phyloP scores from a whole-genome alignment of 2,113 vertebrate genomes.

The Orthonyx spaldingii region DNA sequence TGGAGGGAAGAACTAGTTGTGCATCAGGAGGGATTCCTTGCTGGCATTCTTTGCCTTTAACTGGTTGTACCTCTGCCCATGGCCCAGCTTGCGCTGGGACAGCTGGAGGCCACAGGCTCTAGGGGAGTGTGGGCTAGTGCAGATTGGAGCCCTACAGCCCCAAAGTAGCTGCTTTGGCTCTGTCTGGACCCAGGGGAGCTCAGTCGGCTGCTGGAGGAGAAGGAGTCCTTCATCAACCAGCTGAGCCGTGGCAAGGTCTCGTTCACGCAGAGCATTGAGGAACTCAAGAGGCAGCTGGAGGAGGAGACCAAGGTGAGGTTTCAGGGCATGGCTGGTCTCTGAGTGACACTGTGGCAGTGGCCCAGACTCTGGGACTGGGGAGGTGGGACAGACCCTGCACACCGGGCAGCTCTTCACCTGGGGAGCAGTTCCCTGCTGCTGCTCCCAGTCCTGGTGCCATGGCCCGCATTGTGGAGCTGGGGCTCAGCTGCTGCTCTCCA shows the following conservation, averaged over 20 bases:
- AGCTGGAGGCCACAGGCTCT: neutral
- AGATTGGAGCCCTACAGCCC: neutral
- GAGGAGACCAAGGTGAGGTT: constrained; percentile 87
- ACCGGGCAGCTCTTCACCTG: neutral
- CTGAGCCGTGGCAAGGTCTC: constrained; percentile 85
- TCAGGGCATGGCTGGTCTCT: neutral
- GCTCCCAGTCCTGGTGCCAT: rapidly evolving
- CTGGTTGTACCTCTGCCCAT: neutral
- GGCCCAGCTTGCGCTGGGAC: too few species aligned
- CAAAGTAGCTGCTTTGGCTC: neutral
- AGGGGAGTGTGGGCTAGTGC: too few species aligned
- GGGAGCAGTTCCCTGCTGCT: neutral
- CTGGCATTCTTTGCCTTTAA: neutral
- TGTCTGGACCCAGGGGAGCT: constrained; percentile 77
- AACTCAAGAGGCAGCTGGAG: constrained; percentile 90
- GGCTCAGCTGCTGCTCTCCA: neutral
- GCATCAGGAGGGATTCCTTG: neutral
- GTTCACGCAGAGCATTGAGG: constrained; percentile 84
- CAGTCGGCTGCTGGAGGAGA: constrained; percentile 85
- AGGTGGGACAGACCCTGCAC: neutral
- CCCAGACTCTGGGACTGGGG: neutral
- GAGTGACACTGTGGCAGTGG: neutral
- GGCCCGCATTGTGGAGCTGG: neutral
- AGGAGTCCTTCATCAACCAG: constrained; percentile 85
- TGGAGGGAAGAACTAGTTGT: rapidly evolving